Conservation (phyloP, 2,888 invertebrate genomes). For the Prenolepis imparis region DNA sequence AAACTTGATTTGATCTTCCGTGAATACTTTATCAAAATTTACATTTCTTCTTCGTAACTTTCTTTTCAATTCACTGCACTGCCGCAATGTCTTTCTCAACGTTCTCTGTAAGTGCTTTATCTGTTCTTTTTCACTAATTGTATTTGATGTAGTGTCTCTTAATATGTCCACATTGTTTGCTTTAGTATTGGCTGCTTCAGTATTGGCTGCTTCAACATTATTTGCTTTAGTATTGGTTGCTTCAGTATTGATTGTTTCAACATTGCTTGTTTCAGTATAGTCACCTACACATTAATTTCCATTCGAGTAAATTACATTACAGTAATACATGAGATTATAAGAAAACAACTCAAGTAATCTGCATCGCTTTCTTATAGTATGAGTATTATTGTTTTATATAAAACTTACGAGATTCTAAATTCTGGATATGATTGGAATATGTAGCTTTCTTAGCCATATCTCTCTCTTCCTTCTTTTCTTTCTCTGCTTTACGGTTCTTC, state of each 20-base stretch:
- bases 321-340: background rate
- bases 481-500: background rate
- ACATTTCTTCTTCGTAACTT: background rate
- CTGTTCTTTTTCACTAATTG: too few species aligned
- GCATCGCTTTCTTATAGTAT: background rate
- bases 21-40: background rate
- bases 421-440: background rate
- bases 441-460: background rate
- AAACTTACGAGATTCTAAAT: background rate
- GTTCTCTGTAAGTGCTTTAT: too few species aligned
- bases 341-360: too few species aligned
- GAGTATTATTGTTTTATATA: background rate
- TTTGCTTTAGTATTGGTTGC: background rate
- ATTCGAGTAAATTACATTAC: too few species aligned
- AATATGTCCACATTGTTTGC: background rate
- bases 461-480: too few species aligned
- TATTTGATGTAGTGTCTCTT: slow-evolving; percentile 1
- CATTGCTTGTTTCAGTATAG: background rate
- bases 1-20: background rate
- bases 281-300: too few species aligned
- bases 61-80: too few species aligned
- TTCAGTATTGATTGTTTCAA: background rate
- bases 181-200: background rate
- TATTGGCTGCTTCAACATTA: background rate
- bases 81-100: too few species aligned